These are phyloP conservation scores for Sebastes cheni DNA, from an alignment of 2,797 vertebrate genomes.

Conservation along the genomic window DNA sequence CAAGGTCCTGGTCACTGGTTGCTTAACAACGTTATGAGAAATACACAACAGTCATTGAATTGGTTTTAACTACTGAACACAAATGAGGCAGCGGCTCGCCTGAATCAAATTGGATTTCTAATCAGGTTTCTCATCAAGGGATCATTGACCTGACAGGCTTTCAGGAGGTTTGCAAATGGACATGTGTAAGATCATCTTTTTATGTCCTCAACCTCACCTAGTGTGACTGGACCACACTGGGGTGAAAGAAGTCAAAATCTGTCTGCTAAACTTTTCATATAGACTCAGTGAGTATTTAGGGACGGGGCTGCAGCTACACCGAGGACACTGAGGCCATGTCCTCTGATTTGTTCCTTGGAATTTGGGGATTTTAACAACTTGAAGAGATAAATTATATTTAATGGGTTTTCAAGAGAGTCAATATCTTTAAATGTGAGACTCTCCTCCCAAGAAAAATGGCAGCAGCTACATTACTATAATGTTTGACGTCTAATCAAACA, in stretches of 20 bases:
- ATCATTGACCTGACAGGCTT: neutral
- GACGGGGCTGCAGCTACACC: neutral
- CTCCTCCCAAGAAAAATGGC: neutral
- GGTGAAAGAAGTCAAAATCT: neutral
- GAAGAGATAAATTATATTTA: neutral
- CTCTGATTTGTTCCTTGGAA: neutral
- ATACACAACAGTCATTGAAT: neutral
- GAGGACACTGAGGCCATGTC: neutral
- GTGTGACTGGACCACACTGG: too few species aligned
- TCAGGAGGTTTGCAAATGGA: neutral
- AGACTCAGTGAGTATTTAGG: neutral
- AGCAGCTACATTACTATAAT: neutral
- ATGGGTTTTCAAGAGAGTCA: neutral
- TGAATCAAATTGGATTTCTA: slow-evolving; percentile 6
- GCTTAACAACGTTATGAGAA: neutral
- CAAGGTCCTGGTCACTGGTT: neutral
- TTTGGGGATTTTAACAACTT: neutral
- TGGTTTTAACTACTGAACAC: neutral
- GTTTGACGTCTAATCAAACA: neutral
- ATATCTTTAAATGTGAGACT: neutral
- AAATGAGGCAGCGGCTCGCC: neutral
- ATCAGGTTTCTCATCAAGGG: neutral
- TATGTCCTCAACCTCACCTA: neutral
- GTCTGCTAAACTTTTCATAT: neutral
- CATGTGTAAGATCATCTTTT: neutral